Evolutionary conservation across 2,797 vertebrate species (phyloP), one percentile per base, ranked within the genome.

Genomic region (Channa striata): DNA sequence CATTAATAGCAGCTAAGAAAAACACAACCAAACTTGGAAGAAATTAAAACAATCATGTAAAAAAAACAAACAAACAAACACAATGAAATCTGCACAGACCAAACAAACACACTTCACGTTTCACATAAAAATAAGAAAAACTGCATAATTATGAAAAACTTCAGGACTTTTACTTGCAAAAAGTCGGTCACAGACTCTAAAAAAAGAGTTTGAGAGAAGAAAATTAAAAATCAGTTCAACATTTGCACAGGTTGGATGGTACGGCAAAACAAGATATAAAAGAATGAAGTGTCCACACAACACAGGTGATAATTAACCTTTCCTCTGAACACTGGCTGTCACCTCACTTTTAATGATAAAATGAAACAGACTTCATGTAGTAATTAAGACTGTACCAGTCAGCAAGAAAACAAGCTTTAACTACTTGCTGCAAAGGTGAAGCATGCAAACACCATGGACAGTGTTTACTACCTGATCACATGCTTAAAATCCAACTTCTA

Each of bases 151-250:
- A 23, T 6, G 3, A 20, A 3, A n/a, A 50, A 62, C n/a, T 51
- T 34, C 12, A 10, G 4, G 37, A 53, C 8, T 1, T 7, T 58
- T 50, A 25, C 34, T 20, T 39, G 49, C n/a, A 60, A 68, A 57
- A 58, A 4, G 19, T 37, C 34, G 25, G n/a, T 88, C 77, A 87
- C 72, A 82, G 52, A 78, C 42, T 66, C 8, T 48, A 4, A 48
- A 30, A 57, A 82, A 74, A 84, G 33, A 30, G 25, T 4, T 4
- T 8, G 21, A 49, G 46, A 47, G 16, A 43, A 9, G 33, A 3
- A 23, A 17, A 17, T n/a, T 39, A 50, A 62, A 34, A n/a, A 42
- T 9, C 36, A 2, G 4, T 20, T 8, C 2, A 21, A 30, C 52
- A 34, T 8, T 10, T n/a, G 23, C 34, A 46, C 68, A 48, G 49